phyloP scores from a whole-genome alignment of 2,113 vertebrate genomes.

The Odontesthes bonariensis region DNA sequence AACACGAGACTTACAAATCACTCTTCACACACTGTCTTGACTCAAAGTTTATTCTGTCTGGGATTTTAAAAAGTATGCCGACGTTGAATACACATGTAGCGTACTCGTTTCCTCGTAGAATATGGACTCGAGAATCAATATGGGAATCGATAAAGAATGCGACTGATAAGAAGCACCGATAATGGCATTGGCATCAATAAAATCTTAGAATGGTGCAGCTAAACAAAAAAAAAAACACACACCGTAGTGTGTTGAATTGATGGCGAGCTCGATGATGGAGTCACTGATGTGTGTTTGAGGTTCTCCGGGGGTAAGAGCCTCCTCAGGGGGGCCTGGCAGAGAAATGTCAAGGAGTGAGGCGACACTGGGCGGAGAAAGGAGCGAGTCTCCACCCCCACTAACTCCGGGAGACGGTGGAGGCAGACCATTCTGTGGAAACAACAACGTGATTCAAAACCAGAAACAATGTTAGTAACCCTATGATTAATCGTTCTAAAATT shows the following conservation, averaged over 20 bases:
- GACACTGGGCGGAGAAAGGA: constrained; percentile 94
- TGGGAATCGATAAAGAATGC: too few relatives aligned
- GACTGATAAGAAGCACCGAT: too few relatives aligned
- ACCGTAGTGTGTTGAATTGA: constrained; percentile 96
- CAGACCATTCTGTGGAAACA: constrained; percentile 84
- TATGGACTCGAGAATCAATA: too few relatives aligned
- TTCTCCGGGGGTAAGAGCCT: constrained; percentile 92
- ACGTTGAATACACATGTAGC: too few relatives aligned
- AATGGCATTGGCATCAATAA: too few relatives aligned
- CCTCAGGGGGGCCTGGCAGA: constrained; percentile 95
- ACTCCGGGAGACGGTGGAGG: constrained; percentile 82
- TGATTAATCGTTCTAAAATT: too few relatives aligned
- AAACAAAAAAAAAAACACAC: constrained; percentile 8
- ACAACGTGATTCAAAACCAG: not conserved
- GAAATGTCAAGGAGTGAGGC: constrained; percentile 97
- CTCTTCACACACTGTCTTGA: too few relatives aligned
- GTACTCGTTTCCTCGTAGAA: too few relatives aligned
- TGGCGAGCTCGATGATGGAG: constrained; percentile 98
- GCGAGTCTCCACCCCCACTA: constrained; percentile 82
- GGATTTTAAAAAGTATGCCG: too few relatives aligned
- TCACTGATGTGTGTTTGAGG: constrained; percentile 95
- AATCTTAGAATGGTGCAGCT: too few relatives aligned
- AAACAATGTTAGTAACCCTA: not conserved
- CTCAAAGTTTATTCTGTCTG: too few relatives aligned
- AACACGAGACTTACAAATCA: too few relatives aligned